Base-by-base conservation (phyloP, 2,888 invertebrate genomes). In the Macropis europaea region DNA sequence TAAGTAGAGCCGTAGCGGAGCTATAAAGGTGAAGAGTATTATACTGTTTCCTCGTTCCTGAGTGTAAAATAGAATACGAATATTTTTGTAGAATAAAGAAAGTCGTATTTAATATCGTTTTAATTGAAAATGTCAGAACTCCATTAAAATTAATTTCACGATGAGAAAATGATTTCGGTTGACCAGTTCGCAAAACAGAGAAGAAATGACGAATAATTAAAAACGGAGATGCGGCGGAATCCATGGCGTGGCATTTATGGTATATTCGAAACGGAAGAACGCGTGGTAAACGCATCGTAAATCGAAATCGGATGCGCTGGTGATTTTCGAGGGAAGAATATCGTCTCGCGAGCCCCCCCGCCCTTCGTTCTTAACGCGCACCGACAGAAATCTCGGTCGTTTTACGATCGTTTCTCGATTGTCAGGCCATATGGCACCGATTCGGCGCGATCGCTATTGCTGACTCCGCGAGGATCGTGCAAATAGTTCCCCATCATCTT, bases 401-500 rank as follows among this genome's bases (percentile, higher is more conserved):
- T 63, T 63, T 57, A 54, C 47, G 38, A 54, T 26, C 30, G 28
- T n/a, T 38, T 40, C 32, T 11, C 47, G 40, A 30, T 38, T 38
- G 38, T 42, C 48, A 26, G 30, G n/a, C 17, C 50, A 26, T 50
- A 64, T 56, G 56, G 42, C 42, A 30, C 17, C 48, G 7, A 40
- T n/a, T 52, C 13, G 26, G 9, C 17, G 36, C 38, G 24, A 38
- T 71, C 54, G 32, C 9, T 48, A 56, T 63, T 42, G 69, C 69
- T 69, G 69, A 69, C 38, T 57, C n/a, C 26, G 38, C 57, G 15
- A 32, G 19, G 52, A 45, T 34, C 38, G 38, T 30, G 63, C 52
- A 59, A 36, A 53, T 57, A 57, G 34, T 56, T 36, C 43, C 42
- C 52, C 38, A 7, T 59, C 66, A 22, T 53, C 47, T 47, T 67